Evolutionary conservation across 2,888 invertebrate genomes (phyloP), one percentile per base, ranked within the genome.

Genomic region (Lasioglossum morio): DNA sequence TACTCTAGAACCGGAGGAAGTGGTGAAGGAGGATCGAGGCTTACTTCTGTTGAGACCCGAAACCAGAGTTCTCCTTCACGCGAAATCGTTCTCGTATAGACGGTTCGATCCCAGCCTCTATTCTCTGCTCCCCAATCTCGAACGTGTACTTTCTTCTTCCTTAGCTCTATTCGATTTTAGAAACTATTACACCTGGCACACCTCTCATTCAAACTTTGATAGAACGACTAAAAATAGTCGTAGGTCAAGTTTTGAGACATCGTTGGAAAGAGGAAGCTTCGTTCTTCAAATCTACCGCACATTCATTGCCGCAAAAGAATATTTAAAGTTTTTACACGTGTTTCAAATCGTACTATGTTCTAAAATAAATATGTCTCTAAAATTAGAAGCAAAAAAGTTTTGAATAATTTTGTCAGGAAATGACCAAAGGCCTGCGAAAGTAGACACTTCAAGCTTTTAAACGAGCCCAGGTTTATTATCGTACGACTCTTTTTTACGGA

Each of bases 11-110:
- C 72, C 66, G 73, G 79, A 53, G 72, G 63, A 66, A 53, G 34
- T 53, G 66, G 27, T 37, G 66, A 19, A 46, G 37, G 69, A 23
- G 23, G 2, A 30, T 46, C 27, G 57, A 19, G 37, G 48, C 72
- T 48, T 60, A 69, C 72, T 53, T 2, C 72, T 27, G 73, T 16
- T n/a, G 70, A n/a, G 53, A 75, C 73, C 80, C 74, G 74, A 81
- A 63, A 37, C 37, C 48, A 72, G 46, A 53, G 27, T 30, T 23
- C 60, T 72, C 30, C 34, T 19, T 46, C 48, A n/a, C 43, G 19
- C 23, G 3, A 16, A 23, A 43, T 14, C 40, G 14, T n/a, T 40
- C 14, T 10, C 37, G 34, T 23, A 46, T 46, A 16, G 43, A 57
- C 66, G 3, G 2, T n/a, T 63, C 30, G 69, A 34, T 66, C 53